phyloP scores from a whole-genome alignment of 2,888 invertebrate genomes.

The Sicus ferrugineus region DNA sequence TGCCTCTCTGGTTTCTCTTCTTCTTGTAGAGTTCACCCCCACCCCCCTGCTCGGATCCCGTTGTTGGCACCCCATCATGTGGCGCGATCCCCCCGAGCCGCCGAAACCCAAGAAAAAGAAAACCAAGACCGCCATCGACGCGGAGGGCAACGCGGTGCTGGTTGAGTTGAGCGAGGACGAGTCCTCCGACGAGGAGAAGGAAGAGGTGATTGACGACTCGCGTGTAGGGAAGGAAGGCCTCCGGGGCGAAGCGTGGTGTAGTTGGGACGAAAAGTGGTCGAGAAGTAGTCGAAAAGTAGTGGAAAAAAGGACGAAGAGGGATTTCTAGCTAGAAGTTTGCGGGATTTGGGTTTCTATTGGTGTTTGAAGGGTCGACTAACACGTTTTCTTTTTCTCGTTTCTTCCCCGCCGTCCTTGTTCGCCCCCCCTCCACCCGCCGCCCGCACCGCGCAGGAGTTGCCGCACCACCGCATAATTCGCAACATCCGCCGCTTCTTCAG shows the following conservation, averaged over 20 bases:
- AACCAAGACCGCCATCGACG: conserved; percentile 62
- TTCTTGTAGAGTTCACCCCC: conserved; percentile 65
- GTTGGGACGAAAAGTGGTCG: background rate
- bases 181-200: conserved; percentile 60
- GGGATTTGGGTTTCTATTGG: too few species aligned
- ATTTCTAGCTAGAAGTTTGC: too few species aligned
- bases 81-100: conserved; percentile 67
- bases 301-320: background rate
- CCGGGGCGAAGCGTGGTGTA: background rate
- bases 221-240: too few species aligned
- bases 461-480: conserved; percentile 71
- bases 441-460: conserved; percentile 65
- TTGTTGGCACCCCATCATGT: conserved; percentile 73
- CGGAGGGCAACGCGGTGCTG: conserved; percentile 61
- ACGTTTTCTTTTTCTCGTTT: conserved; percentile 32
- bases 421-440: background rate
- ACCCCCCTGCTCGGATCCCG: conserved; percentile 68
- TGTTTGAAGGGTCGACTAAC: conserved; percentile 25
- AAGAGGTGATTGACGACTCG: conserved; percentile 49
- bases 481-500: conserved; percentile 67
- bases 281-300: background rate
- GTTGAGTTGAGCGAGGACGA: conserved; percentile 63
- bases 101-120: conserved; percentile 64
- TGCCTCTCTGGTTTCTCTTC: too few species aligned
- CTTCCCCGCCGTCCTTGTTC: conserved; percentile 33